Percentiles rank a stretch among this genome's conserved stretches.
Conservation (phyloP, 2,888 invertebrate genomes). For the Drosophila picticornis region DNA sequence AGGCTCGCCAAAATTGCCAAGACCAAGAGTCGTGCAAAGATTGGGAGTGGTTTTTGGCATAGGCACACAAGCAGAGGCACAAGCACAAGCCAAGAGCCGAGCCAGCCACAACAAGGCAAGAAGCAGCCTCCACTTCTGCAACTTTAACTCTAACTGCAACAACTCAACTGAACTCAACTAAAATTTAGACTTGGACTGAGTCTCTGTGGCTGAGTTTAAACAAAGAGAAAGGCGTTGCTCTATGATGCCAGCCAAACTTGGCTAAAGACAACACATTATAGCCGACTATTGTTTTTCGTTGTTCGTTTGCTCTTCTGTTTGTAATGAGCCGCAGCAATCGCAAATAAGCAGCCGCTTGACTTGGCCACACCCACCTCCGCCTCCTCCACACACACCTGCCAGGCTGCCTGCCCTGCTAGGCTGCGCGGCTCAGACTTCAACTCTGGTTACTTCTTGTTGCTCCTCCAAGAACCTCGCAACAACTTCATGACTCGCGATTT, state of each 20-base stretch:
- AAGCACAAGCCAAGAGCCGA: slow-evolving; percentile 22
- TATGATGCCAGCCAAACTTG: slow-evolving; percentile 30
- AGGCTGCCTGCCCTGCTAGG: slow-evolving; percentile 5
- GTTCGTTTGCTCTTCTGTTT: slow-evolving; percentile 39
- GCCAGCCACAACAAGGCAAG: slow-evolving; percentile 17
- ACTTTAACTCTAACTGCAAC: slow-evolving; percentile 10
- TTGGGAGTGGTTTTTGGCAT: slow-evolving; percentile 68
- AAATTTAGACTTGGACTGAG: background rate
- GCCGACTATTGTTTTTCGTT: slow-evolving; percentile 7
- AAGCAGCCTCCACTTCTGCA: slow-evolving; percentile 29
- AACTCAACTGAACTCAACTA: slow-evolving; percentile 18
- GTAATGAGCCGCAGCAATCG: slow-evolving; percentile 69
- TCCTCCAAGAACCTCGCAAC: slow-evolving; percentile 34
- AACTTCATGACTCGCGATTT: slow-evolving; percentile 24
- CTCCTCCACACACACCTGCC: slow-evolving; percentile 44
- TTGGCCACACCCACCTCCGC: slow-evolving; percentile 56
- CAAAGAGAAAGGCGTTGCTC: slow-evolving; percentile 77
- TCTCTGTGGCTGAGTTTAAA: slow-evolving; percentile 42
- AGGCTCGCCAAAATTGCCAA: slow-evolving; percentile 69
- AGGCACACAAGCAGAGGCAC: slow-evolving; percentile 28
- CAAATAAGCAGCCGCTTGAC: slow-evolving; percentile 59
- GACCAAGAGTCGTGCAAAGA: slow-evolving; percentile 78
- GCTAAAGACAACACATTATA: slow-evolving; percentile 32
- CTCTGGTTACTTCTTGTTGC: slow-evolving; percentile 26
- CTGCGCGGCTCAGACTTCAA: slow-evolving; percentile 25